Evolutionary conservation across 2,797 vertebrate species (phyloP), one percentile per base, ranked within the genome.

Genomic region (Myripristis murdjan): DNA sequence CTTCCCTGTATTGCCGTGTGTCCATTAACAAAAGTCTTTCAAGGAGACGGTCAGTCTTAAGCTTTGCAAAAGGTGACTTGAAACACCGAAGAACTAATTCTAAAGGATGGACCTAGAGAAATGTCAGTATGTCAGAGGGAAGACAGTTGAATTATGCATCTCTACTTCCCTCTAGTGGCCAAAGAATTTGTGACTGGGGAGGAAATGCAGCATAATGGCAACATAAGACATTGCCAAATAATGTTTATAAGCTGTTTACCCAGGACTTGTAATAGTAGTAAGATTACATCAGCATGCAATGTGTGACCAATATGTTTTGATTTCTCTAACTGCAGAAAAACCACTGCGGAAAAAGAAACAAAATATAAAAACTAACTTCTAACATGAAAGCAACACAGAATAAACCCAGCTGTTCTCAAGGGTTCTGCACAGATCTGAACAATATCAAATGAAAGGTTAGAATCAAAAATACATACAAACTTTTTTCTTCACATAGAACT

Each of bases 131-230:
- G 18, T 70, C 18, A 39, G 4, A 14, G n/a, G 10, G 20, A 37
- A 48, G 41, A 48, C 20, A 22, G 44, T 5, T 56, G 15, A 85
- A 69, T 79, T 37, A 23, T 82, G 82, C 64, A 35, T 58, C 26
- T 82, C 18, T 70, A 86, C 75, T 83, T 48, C 92, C 92, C 90
- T 89, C 94, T 94, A 85, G 89, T 87, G 93, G 90, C 52, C 41
- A 73, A 48, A 73, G 23, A 31, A 51, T 39, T 2, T 41, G 8
- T 11, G 44, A 53, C 56, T 49, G 16, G 20, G 18, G 2, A 33
- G 3, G 7, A 7, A 52, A 46, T 22, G 47, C 8, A 22, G 3
- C 7, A 31, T 31, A 16, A n/a, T 6, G 6, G 18, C 22, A 24
- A 53, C 5, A 55, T 9, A 20, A 4, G 10, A 51, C 0, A 0